Evolutionary conservation across 2,113 vertebrate species (phyloP).

Genomic region (Pseudorectes ferrugineus): DNA sequence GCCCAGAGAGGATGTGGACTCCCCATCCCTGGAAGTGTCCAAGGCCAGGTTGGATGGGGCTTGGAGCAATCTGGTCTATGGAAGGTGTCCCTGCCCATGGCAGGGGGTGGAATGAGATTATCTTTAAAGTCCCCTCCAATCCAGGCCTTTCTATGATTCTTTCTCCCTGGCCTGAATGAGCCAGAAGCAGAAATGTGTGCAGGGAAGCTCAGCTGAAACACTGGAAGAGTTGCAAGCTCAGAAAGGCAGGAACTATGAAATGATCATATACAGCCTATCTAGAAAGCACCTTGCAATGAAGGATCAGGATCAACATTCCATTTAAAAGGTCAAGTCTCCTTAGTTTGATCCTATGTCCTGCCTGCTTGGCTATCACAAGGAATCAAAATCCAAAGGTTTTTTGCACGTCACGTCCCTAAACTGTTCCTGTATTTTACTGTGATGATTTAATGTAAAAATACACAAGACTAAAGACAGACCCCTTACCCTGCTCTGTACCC

Average conservation of each 20-base stretch:
- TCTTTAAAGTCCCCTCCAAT: neutral
- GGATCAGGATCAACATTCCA: neutral
- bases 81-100: neutral
- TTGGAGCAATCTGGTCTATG: neutral
- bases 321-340: neutral
- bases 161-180: neutral
- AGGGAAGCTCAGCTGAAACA: neutral
- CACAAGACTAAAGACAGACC: neutral
- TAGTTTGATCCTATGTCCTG: neutral
- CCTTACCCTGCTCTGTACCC: neutral
- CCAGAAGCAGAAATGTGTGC: neutral
- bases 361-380: neutral
- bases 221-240: neutral
- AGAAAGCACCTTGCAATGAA: neutral
- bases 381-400: neutral
- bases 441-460: neutral
- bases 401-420: neutral
- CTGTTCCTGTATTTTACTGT: neutral
- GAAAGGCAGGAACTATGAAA: neutral
- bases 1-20: neutral
- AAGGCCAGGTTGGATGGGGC: neutral
- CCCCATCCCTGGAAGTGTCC: neutral
- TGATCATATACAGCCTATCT: neutral
- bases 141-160: neutral
- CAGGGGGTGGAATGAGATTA: fast-evolving